Evolutionary conservation across 2,888 invertebrate species (phyloP).

Genomic region (Cylloceria caligata): DNA sequence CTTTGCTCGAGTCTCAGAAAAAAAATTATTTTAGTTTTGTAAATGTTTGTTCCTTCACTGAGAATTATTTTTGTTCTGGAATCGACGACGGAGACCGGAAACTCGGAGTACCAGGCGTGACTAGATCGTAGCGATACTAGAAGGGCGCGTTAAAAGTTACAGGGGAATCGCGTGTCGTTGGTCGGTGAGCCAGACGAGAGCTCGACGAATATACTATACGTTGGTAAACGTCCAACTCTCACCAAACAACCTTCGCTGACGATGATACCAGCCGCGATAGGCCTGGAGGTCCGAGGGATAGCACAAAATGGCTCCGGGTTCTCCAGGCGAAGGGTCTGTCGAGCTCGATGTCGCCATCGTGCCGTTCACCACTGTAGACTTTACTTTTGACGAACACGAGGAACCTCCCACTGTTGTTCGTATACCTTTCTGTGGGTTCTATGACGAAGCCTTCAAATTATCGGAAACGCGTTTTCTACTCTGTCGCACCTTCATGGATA

Average conservation of each 20-base stretch:
- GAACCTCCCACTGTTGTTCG: slow-evolving; percentile 59
- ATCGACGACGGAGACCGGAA: slow-evolving; percentile 58
- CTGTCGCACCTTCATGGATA: not conserved
- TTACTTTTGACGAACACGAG: slow-evolving; percentile 52
- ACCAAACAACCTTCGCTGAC: slow-evolving; percentile 11
- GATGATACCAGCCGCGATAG: slow-evolving; percentile 37
- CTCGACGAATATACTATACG: slow-evolving; percentile 1
- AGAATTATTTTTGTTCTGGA: slow-evolving; percentile 31
- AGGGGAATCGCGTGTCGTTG: slow-evolving; percentile 53
- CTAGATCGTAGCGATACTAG: slow-evolving; percentile 62
- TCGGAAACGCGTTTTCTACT: slow-evolving; percentile 1
- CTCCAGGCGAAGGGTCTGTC: slow-evolving; percentile 23
- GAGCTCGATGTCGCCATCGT: slow-evolving; percentile 56
- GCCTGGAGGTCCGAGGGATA: slow-evolving; percentile 5
- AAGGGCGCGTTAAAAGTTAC: slow-evolving; percentile 52
- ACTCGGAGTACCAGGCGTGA: slow-evolving; percentile 65
- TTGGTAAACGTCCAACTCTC: not conserved
- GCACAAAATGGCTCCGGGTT: slow-evolving; percentile 58
- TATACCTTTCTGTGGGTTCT: slow-evolving; percentile 9
- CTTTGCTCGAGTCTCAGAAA: not conserved
- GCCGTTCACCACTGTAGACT: slow-evolving; percentile 26
- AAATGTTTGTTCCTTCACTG: not conserved
- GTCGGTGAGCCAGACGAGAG: slow-evolving; percentile 33
- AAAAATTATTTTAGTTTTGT: not conserved
- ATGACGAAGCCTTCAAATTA: not conserved